Evolutionary conservation across 2,797 vertebrate genomes (phyloP), one percentile per base, ranked within the genome.

Genomic region (Melanotaenia pygmaea): DNA sequence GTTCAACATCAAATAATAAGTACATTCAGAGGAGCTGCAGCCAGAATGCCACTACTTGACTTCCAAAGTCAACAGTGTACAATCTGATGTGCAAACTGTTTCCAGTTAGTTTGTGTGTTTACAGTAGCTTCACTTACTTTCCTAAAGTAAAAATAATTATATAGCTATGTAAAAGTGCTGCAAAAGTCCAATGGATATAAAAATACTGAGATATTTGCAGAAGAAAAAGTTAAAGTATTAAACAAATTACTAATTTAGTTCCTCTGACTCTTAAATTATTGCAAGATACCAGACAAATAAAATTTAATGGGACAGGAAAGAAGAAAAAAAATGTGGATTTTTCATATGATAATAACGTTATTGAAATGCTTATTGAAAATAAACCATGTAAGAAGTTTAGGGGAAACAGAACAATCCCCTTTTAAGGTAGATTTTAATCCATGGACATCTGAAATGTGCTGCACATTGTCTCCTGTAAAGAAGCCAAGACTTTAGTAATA

Each of bases 1-100:
- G 22, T 77, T 66, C 50, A 61, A 37, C 67, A 61, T 45, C 30
- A 61, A 64, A 64, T 56, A 47, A n/a, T 30, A 28, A 57, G 40
- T 2, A 54, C 37, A 40, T 64, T 69, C 66, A 43, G 67, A 51
- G 22, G 53, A 28, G 43, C 57, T 60, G 58, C 67, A 71, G 35
- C 24, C 40, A 37, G 28, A 43, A 40, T 45, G 20, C n/a, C 26
- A 35, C 20, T 16, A 26, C 10, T 51, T 5, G 26, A 20, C 26
- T 47, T 32, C 40, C 26, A 51, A 51, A 51, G 14, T 54, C 53
- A 28, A 47, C 45, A 47, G 45, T 47, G 65, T 47, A 32, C 65
- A 30, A 58, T 68, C 51, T 68, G 32, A 38, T 58, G 4, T 51
- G 20, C 54, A 37, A 65, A 53, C 47, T 37, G 63, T 53, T 51